These are phyloP conservation scores for Orchesellides sinensis DNA, from an alignment of 2,888 invertebrate species.

Conservation along the genomic window DNA sequence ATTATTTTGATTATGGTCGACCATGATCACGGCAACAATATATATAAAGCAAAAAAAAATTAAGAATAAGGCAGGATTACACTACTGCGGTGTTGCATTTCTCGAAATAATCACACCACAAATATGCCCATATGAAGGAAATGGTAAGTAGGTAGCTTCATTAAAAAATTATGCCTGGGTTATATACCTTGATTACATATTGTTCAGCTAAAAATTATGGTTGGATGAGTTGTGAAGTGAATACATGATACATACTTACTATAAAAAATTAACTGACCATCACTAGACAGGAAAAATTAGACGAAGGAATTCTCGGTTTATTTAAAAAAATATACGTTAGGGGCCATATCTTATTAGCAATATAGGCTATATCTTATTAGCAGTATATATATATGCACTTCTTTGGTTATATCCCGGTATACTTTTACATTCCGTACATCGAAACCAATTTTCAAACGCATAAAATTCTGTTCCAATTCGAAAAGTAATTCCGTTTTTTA, in stretches of 20 bases:
- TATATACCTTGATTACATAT: not conserved
- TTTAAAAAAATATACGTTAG: not conserved
- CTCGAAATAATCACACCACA: not conserved
- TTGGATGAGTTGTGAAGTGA: not conserved
- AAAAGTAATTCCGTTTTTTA: not conserved
- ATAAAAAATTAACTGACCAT: constrained; percentile 29
- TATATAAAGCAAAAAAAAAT: not conserved
- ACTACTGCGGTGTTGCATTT: not conserved
- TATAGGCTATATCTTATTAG: not conserved
- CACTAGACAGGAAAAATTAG: constrained; percentile 19
- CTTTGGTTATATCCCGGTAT: not conserved
- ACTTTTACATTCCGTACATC: not conserved
- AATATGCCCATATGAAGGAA: not conserved
- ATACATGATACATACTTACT: not conserved
- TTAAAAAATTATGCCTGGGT: not conserved
- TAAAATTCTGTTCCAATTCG: not conserved
- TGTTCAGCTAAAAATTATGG: not conserved
- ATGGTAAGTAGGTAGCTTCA: no score
- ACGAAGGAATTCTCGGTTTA: not conserved
- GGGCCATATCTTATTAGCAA: not conserved
- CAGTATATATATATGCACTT: not conserved
- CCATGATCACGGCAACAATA: not conserved
- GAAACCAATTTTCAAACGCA: not conserved
- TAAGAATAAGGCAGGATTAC: no score
- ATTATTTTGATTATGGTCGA: not conserved